phyloP scores from a whole-genome alignment of 2,113 vertebrate species.

The Illadopsis cleaveri region DNA sequence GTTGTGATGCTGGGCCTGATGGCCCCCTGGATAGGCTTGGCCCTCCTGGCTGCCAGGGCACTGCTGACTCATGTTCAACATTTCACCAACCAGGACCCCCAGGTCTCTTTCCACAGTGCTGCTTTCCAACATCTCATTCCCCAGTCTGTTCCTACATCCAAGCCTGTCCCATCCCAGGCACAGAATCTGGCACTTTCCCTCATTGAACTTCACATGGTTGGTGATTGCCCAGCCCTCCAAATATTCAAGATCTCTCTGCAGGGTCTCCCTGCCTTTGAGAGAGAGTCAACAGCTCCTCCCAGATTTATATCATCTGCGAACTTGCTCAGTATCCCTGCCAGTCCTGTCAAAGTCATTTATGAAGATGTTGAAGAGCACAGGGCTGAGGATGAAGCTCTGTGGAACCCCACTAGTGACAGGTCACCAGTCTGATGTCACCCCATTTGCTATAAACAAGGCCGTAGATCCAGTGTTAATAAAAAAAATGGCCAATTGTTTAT shows the following conservation, averaged over 20 bases:
- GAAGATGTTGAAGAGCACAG: not conserved
- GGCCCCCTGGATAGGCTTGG: accelerated
- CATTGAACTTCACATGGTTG: not conserved
- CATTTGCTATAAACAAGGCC: too few species aligned
- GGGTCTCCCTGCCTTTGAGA: accelerated
- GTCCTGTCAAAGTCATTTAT: not conserved
- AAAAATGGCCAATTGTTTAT: too few species aligned
- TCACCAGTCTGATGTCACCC: accelerated
- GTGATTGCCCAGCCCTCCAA: not conserved
- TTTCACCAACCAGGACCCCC: accelerated
- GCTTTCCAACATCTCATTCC: not conserved
- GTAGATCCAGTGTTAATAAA: too few species aligned
- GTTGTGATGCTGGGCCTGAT: not conserved
- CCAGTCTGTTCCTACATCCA: not conserved
- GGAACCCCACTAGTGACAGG: accelerated
- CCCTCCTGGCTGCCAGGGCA: not conserved
- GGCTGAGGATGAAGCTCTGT: accelerated
- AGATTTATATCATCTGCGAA: too few species aligned
- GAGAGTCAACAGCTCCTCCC: not conserved
- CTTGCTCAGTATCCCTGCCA: not conserved
- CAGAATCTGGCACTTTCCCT: not conserved
- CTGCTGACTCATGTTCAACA: accelerated
- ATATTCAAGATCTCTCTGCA: not conserved
- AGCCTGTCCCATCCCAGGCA: not conserved
- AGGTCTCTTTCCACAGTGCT: accelerated